phyloP scores from a whole-genome alignment of 2,888 invertebrate genomes.

The Subacronicta megacephala region DNA sequence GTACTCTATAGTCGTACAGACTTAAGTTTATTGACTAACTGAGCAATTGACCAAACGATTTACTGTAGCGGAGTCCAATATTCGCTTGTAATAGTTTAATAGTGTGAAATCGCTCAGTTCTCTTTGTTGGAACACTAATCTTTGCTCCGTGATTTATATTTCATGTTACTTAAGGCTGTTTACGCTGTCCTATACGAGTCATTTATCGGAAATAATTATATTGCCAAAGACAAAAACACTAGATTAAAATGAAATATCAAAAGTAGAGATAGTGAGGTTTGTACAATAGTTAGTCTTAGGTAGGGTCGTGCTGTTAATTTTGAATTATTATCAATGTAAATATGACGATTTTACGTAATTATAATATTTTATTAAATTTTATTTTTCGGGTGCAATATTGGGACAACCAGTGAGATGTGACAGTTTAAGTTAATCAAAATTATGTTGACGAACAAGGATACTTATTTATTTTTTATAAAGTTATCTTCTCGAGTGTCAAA shows the following conservation, averaged over 20 bases:
- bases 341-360: constrained; percentile 56
- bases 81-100: constrained; percentile 32
- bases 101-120: constrained; percentile 42
- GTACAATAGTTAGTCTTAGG: constrained; percentile 73
- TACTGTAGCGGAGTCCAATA: constrained; percentile 32
- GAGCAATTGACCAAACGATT: constrained; percentile 37
- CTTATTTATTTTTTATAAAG: constrained; percentile 21
- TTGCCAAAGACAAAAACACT: constrained; percentile 75
- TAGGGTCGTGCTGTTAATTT: constrained; percentile 61
- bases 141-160: constrained; percentile 50
- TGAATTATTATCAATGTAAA: constrained; percentile 58
- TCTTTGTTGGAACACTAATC: constrained; percentile 34
- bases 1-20: constrained; percentile 34
- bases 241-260: constrained; percentile 63
- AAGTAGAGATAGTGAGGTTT: constrained; percentile 70
- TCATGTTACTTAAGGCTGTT: constrained; percentile 58
- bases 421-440: constrained; percentile 43
- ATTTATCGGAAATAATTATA: constrained; percentile 62
- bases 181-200: constrained; percentile 52
- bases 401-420: constrained; percentile 43
- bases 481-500: constrained; percentile 17
- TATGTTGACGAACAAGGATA: constrained; percentile 44
- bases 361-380: constrained; percentile 44
- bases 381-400: constrained; percentile 55
- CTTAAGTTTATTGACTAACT: constrained; percentile 28